Evolutionary conservation across 1,140 invertebrate species (phyloP).

Genomic region (Phortica variegata): DNA sequence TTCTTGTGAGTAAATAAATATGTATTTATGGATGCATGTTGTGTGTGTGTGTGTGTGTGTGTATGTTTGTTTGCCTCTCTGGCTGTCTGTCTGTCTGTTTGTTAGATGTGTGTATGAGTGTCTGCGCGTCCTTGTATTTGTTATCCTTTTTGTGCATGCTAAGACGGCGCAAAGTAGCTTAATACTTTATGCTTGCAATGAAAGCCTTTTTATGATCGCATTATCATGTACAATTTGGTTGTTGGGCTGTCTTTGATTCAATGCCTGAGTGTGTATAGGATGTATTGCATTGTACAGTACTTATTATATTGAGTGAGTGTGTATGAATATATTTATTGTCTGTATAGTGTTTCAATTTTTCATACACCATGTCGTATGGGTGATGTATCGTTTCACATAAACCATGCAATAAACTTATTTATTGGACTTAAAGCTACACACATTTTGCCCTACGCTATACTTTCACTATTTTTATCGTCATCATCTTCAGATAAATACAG

Average conservation of each 20-base stretch:
- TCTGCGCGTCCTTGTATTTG: not conserved
- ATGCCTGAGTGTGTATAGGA: not conserved
- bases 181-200: slow-evolving; percentile 53
- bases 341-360: not conserved
- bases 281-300: not conserved
- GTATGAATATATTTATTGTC: slow-evolving; percentile 10
- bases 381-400: slow-evolving; percentile 43
- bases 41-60: not conserved
- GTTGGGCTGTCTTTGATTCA: too few relatives aligned
- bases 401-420: slow-evolving; percentile 52
- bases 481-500: too few relatives aligned
- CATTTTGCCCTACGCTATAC: too few relatives aligned
- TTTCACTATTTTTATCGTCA: too few relatives aligned
- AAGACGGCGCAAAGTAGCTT: slow-evolving; percentile 54
- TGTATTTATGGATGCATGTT: too few relatives aligned
- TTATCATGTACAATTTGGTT: slow-evolving; percentile 19
- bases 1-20: too few relatives aligned
- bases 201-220: slow-evolving; percentile 54
- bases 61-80: not conserved
- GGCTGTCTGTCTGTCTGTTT: too few relatives aligned
- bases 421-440: too few relatives aligned
- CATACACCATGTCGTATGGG: slow-evolving; percentile 44
- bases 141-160: slow-evolving; percentile 51
- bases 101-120: slow-evolving; percentile 37
- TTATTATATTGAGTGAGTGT: too few relatives aligned